Conservation (phyloP, 2,113 vertebrate species). For the Opisthocomus hoazin region DNA sequence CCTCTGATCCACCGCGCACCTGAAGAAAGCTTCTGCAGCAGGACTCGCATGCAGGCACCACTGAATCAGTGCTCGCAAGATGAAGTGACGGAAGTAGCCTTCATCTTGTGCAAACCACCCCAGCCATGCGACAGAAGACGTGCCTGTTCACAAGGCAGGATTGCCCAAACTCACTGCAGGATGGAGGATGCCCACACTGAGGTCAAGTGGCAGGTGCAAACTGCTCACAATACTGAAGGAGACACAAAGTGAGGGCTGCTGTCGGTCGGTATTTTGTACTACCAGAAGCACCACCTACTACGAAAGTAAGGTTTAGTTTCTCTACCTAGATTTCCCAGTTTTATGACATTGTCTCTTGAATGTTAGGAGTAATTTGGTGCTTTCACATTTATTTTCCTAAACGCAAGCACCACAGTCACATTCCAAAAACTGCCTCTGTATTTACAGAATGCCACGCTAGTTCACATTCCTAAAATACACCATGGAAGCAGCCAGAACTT, state of each 20-base stretch:
- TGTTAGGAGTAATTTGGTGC: neutral
- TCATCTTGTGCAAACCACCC: fast-evolving
- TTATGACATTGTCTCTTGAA: neutral
- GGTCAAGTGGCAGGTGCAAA: neutral
- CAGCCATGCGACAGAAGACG: neutral
- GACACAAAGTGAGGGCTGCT: neutral
- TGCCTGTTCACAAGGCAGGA: neutral
- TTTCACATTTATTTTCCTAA: neutral
- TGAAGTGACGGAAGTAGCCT: neutral
- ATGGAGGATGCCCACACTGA: neutral
- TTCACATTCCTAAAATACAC: neutral
- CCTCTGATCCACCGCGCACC: neutral
- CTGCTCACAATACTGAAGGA: neutral
- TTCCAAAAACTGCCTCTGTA: neutral
- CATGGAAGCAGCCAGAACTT: neutral
- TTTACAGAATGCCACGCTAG: neutral
- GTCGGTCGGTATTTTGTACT: neutral
- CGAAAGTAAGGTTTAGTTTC: neutral
- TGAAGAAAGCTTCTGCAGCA: neutral
- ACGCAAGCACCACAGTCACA: neutral
- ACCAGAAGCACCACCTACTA: neutral
- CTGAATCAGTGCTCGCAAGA: neutral
- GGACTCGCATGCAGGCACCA: neutral
- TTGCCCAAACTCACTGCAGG: neutral
- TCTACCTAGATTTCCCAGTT: neutral